Evolutionary conservation across 2,113 vertebrate species (phyloP), one percentile per base, ranked within the genome.

Genomic region (Lethenteron camtschaticum): DNA sequence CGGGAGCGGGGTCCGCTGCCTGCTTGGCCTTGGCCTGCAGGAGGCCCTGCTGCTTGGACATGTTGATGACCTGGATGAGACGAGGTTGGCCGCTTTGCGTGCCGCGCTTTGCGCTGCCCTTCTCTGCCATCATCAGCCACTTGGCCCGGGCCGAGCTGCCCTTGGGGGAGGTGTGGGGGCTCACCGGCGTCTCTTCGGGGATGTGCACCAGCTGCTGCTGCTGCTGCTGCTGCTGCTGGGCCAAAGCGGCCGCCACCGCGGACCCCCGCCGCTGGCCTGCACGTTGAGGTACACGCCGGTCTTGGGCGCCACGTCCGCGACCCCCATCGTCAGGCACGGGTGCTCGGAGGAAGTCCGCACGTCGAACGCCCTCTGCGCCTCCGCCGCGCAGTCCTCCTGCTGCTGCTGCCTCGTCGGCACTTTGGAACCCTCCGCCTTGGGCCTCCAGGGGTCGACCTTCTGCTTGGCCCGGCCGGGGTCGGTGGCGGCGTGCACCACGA

Each of bases 21-120:
- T 85, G 82, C 75, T 88, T 91, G 16, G 90, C 87, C 68, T 90
- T 89, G 71, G 85, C 81, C 73, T 92, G 90, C 11, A 96, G 83
- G 9, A 95, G 84, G 3, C 89, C 87, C 77, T 97, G 92, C 75
- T 97, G 94, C 80, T 96, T 99, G 74, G 89, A 94, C 88, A 95
- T 87, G 56, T 90, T 88, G 57, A 96, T 95, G 12, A 95, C 90
- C 74, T 96, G 94, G 87, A 96, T 87, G 75, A 95, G 85, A 57
- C 90, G 82, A 2, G 90, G 87, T 76, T 92, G 90, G 74, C 77
- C 83, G 58, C 84, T 87, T 74, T 81, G 86, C 75, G 87, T 79
- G 70, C 86, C 88, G 5, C 41, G 41, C 41, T 41, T 41, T 41
- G 80, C 80, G 14, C 90, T 82, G 0, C 82, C 86, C 79, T 88